Evolutionary conservation across 1,140 invertebrate species (phyloP).

Genomic region (Meloidogyne exigua): DNA sequence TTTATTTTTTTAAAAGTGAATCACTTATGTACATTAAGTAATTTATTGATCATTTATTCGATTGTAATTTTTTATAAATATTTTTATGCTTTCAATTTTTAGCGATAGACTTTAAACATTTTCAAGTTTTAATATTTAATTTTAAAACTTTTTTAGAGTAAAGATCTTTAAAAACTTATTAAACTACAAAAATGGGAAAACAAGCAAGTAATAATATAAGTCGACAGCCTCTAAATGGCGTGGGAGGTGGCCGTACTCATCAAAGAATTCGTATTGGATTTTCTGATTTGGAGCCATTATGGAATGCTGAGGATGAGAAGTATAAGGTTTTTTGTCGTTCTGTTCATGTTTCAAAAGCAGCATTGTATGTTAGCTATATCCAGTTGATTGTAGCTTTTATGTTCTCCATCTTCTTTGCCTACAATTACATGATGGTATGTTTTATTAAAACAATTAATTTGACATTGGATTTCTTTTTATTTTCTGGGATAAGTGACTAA

Average conservation of each 20-base stretch:
- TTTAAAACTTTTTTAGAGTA: neutral
- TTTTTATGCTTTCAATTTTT: neutral
- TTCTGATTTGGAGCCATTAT: constrained; percentile 47
- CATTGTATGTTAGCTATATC: constrained; percentile 52
- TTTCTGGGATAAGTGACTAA: too few species aligned
- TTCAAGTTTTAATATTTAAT: neutral
- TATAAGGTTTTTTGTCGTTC: constrained; percentile 57
- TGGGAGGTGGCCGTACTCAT: neutral
- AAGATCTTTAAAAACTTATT: neutral
- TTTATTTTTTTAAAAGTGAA: neutral
- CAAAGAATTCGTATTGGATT: constrained; percentile 38
- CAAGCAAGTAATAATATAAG: neutral
- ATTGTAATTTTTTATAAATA: too few species aligned
- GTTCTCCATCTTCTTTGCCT: constrained; percentile 48
- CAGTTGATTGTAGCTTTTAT: constrained; percentile 53
- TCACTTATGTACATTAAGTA: too few species aligned
- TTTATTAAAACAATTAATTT: neutral
- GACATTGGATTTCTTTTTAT: too few species aligned
- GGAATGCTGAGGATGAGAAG: constrained; percentile 55
- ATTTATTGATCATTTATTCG: too few species aligned
- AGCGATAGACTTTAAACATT: neutral
- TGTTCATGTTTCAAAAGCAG: constrained; percentile 58
- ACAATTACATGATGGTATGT: constrained; percentile 49
- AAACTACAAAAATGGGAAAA: neutral
- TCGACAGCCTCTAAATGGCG: neutral